Conservation (phyloP, 2,888 invertebrate genomes). For the Entomobrya multifasciata region DNA sequence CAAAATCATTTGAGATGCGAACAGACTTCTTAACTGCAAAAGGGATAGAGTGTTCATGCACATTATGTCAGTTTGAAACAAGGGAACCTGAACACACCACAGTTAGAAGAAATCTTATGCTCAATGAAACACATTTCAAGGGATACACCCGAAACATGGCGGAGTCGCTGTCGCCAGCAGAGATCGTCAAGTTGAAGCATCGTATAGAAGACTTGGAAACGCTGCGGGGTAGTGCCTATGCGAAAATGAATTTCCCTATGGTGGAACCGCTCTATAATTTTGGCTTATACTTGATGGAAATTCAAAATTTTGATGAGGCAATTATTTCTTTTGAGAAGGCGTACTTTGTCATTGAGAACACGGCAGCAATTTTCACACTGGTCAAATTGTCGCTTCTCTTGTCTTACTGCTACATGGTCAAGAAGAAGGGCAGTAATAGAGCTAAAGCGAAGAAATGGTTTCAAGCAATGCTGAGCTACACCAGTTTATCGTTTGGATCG, state of each 20-base stretch:
- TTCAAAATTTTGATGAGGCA: constrained; percentile 54
- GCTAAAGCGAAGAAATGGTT: constrained; percentile 58
- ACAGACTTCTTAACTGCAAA: constrained; percentile 20
- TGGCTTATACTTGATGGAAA: constrained; percentile 47
- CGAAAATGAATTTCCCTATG: constrained; percentile 63
- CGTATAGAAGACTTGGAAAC: constrained; percentile 54
- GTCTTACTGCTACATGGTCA: constrained; percentile 60
- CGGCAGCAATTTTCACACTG: constrained; percentile 24
- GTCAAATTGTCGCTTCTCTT: constrained; percentile 41
- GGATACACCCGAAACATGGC: background rate
- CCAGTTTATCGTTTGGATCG: constrained; percentile 46
- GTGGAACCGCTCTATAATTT: constrained; percentile 54
- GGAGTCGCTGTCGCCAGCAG: background rate
- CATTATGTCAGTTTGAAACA: constrained; percentile 60
- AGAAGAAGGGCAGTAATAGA: constrained; percentile 42
- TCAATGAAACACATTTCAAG: background rate
- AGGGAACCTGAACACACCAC: constrained; percentile 20
- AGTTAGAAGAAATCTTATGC: background rate
- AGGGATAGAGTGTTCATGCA: constrained; percentile 43
- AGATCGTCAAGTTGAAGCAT: background rate
- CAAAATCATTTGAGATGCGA: constrained; percentile 27
- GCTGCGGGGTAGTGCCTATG: constrained; percentile 37
- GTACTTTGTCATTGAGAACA: constrained; percentile 51
- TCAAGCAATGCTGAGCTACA: constrained; percentile 39
- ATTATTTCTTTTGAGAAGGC: constrained; percentile 50